Base-by-base conservation (phyloP, 2,888 invertebrate genomes). In the Eristalinus aeneus region DNA sequence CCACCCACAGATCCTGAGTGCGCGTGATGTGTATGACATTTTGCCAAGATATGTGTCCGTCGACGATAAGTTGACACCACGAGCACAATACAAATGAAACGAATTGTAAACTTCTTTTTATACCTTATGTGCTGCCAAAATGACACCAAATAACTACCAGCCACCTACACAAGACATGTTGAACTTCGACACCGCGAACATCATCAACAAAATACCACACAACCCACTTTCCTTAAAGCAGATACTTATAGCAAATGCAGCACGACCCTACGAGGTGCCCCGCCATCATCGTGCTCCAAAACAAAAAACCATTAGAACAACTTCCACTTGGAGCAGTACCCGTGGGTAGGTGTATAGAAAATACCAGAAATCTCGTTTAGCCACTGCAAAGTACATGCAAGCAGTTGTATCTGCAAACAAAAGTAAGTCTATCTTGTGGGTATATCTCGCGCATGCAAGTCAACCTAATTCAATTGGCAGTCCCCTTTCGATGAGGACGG, bases 401-500 rank as follows among this genome's bases (percentile, higher is more conserved):
- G 74, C 72, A 77, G 82, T 86, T 86, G 86, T 77, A 82, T 86
- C 78, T 86, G 81, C 82, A 77, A 86, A 86, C 86, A 86, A 86
- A 86, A 86, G 86, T 86, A 60, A 77, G 86, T 86, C 81, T 86
- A 86, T 86, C 86, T 86, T 74, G 74, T 74, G 82, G 77, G 74
- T 81, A 86, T 86, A 86, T 86, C 86, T 86, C 74, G 86, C 86
- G 74, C 82, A 82, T 82, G 82, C 75, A 86, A 86, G 76, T 64
- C 82, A 86, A 86, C 86, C 86, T 82, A 86, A 86, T 86, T 86
- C 86, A 82, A 86, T 86, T 86, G 86, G 85, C 60, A 80, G 68
- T 61, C 4, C 34, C 58, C 34, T 22, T 65, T 64, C 23, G 64
- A 56, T 71, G 16, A 71, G 46, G 67, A 77, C 76, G 80, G 81